Conservation (phyloP, 2,797 vertebrate genomes). For the Microcaecilia unicolor region DNA sequence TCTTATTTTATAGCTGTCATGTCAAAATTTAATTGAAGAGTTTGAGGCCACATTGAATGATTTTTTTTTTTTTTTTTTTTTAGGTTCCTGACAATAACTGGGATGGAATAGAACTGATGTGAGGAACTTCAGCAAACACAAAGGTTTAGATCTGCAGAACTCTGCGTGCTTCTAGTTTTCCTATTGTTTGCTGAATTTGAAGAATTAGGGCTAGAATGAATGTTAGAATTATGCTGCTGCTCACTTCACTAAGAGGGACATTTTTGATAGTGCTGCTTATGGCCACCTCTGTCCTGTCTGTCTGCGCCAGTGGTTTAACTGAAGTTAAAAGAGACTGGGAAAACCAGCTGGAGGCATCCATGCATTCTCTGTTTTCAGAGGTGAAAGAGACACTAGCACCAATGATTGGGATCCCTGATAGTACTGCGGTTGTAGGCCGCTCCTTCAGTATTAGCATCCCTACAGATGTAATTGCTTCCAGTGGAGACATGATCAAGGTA, state of each 20-base stretch:
- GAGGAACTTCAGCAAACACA: too few species aligned
- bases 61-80: too few species aligned
- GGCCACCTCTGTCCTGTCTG: conserved; percentile 41
- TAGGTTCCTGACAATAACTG: too few species aligned
- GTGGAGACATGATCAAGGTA: conserved; percentile 73
- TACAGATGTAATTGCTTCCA: conserved; percentile 58
- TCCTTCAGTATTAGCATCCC: conserved; percentile 81
- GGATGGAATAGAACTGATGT: too few species aligned
- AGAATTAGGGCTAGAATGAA: conserved; percentile 50
- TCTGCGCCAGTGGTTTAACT: conserved; percentile 55
- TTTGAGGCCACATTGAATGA: too few species aligned
- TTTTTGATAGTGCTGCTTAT: conserved; percentile 61
- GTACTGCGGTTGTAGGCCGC: conserved; percentile 75
- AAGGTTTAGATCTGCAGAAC: too few species aligned
- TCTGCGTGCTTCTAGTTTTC: too few species aligned
- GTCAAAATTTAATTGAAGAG: too few species aligned
- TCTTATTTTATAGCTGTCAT: too few species aligned
- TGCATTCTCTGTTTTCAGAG: conserved; percentile 74
- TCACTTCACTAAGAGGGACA: conserved; percentile 64
- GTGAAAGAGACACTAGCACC: conserved; percentile 62
- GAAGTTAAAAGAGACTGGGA: conserved; percentile 68
- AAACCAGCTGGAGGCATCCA: conserved; percentile 83
- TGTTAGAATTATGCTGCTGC: conserved; percentile 26
- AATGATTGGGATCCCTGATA: conserved; percentile 74
- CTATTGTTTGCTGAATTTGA: too few species aligned